Evolutionary conservation across 1,140 invertebrate species (phyloP), one percentile per base, ranked within the genome.

Genomic region (Zophobas atratus): DNA sequence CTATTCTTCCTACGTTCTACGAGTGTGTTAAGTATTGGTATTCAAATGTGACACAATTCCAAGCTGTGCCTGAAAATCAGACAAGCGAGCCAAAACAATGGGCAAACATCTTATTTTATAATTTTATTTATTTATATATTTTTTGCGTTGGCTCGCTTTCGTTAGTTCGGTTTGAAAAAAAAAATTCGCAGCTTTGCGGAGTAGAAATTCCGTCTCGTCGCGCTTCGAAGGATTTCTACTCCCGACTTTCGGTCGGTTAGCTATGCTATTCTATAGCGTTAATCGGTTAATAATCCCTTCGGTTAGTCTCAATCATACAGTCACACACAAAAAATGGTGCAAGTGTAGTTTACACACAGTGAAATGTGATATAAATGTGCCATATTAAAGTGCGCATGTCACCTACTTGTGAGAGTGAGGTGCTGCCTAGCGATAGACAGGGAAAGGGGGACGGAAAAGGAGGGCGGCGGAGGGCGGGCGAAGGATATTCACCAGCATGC

Each of bases 1-100:
- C 71, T 73, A 73, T 73, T 73, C 39, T 55, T 73, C 71, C 55
- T 55, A 73, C 49, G 71, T 55, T 55, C 75, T 71, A 67, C 76
- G 41, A 77, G 76, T 77, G 74, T 76, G 70, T 84, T 86, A 81
- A 81, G 89, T 90, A 91, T 91, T 91, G 90, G 90, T 91, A 91
- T 91, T 91, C 90, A 91, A 91, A 91, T 91, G 90, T 89, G 87
- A 87, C 53, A 56, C 20, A 75, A 57, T 70, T 75, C 57, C 51
- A 73, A 73, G 67, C 43, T 43, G 55, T 77, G 70, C 63, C 56
- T 53, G 38, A 53, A 72, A 72, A 72, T 43, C n/a, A 3, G 35
- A 55, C 35, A 72, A 72, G 70, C 70, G 70, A 72, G 70, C 48
- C 70, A 72, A 72, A 72, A 72, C 70, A 51, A 72, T 20, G 8